Evolutionary conservation across 1,140 invertebrate genomes (phyloP).

Genomic region (Heliconius eleuchia): DNA sequence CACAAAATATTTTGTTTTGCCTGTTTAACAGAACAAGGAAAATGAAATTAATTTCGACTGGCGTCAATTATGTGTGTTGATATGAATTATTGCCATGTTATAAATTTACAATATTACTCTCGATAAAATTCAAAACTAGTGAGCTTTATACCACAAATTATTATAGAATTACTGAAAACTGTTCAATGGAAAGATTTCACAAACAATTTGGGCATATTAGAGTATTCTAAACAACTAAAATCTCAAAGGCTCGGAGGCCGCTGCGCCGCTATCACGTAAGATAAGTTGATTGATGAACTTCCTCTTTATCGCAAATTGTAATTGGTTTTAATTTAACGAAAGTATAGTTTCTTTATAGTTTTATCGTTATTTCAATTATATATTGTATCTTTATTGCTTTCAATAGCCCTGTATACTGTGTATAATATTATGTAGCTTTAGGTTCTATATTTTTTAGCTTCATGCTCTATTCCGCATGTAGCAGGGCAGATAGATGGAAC

Average conservation of each 20-base stretch:
- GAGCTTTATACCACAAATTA: too few species aligned
- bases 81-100: too few species aligned
- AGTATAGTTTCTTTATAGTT: neutral
- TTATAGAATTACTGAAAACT: too few species aligned
- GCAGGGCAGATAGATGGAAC: too few species aligned
- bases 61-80: too few species aligned
- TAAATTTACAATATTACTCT: too few species aligned
- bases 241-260: slow-evolving; percentile 16
- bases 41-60: too few species aligned
- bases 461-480: neutral
- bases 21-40: too few species aligned
- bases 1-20: too few species aligned
- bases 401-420: neutral
- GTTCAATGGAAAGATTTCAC: too few species aligned
- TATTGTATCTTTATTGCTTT: neutral
- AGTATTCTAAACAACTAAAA: neutral
- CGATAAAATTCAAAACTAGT: too few species aligned
- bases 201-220: neutral
- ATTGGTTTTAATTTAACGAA: neutral
- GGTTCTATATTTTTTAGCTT: too few species aligned
- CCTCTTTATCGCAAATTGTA: slow-evolving; percentile 16
- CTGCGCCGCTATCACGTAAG: slow-evolving; percentile 18
- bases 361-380: neutral
- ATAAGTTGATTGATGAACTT: slow-evolving; percentile 32
- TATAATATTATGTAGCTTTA: neutral